Base-by-base conservation (phyloP, 1,140 invertebrate genomes). In the Bombus huntii region DNA sequence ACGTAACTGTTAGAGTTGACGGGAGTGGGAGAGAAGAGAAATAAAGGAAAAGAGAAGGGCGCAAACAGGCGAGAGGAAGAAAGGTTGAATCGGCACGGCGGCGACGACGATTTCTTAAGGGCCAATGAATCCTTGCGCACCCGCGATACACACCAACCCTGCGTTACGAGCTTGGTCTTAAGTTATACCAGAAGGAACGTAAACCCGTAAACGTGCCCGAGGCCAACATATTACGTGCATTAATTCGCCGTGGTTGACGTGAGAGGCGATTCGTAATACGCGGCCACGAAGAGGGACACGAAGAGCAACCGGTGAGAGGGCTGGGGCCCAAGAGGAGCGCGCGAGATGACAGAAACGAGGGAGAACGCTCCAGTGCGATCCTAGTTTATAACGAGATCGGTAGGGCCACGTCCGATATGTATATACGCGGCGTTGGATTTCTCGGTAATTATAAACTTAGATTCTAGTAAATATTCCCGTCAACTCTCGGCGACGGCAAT, bases 391-490 rank as follows among this genome's bases (percentile, higher is more conserved):
- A 92, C 89, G 83, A 93, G 92, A 94, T 93, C 91, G 93, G 91
- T 92, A 91, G 82, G 88, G 31, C 75, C 87, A 76, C 85, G 81
- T 87, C 88, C 88, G 86, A 94, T 92, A 92, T 57, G 79, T 88
- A 74, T 87, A 83, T 87, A 84, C 78, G 78, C 78, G 84, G 87
- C 91, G 81, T 91, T 89, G 80, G 71, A 91, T 90, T 92, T 92
- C 92, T 91, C 74, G 89, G 91, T 93, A 94, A 94, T 94, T 94
- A 93, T 94, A 94, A 94, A 94, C 93, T 94, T 92, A 92, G 92
- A 92, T 93, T 92, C 87, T 86, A 91, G 90, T 92, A 92, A 94
- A 94, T 94, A 93, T 92, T 92, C 85, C 73, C 76, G 84, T 87
- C 89, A 84, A 91, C 75, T 88, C 74, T 79, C 81, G 81, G 74